These are phyloP conservation scores for Neostethus bicornis DNA, from an alignment of 2,797 vertebrate genomes.

Conservation along the genomic window DNA sequence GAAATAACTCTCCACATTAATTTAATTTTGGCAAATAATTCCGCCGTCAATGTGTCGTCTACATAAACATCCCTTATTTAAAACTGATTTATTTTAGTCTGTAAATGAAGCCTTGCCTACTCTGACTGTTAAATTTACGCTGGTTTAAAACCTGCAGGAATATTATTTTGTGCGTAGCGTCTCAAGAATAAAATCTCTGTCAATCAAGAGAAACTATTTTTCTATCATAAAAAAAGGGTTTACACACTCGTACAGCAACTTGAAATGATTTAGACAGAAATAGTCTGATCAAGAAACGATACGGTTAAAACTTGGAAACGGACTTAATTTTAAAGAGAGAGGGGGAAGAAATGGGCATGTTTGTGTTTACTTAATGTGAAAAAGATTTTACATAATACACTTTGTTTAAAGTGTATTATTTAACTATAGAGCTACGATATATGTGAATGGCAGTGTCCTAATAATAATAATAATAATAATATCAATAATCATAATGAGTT, in stretches of 20 bases:
- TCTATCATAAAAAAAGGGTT: conserved; percentile 45
- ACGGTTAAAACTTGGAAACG: conserved; percentile 47
- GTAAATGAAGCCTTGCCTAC: conserved; percentile 16
- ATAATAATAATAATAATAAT: conserved; percentile 16
- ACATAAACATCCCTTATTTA: background rate
- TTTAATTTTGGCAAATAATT: conserved; percentile 14
- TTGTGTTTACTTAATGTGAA: conserved; percentile 45
- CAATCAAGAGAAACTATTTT: conserved; percentile 26
- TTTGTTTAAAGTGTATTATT: conserved; percentile 46
- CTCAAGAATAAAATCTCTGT: conserved; percentile 15
- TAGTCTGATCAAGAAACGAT: conserved; percentile 46
- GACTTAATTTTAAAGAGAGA: conserved; percentile 43
- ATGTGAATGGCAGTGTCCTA: conserved; percentile 66
- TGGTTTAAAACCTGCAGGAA: conserved; percentile 30
- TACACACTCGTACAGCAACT: conserved; percentile 39
- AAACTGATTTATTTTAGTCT: conserved; percentile 10
- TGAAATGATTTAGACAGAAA: conserved; percentile 60
- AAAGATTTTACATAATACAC: conserved; percentile 36
- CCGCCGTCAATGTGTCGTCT: background rate
- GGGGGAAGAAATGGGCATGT: conserved; percentile 52
- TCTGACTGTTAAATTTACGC: conserved; percentile 16
- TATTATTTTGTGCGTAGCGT: conserved; percentile 31
- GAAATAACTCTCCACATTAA: background rate
- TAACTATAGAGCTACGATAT: conserved; percentile 42
- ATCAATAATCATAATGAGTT: conserved; percentile 29